Evolutionary conservation across 2,113 vertebrate species (phyloP).

Genomic region (Pyrgilauda ruficollis): DNA sequence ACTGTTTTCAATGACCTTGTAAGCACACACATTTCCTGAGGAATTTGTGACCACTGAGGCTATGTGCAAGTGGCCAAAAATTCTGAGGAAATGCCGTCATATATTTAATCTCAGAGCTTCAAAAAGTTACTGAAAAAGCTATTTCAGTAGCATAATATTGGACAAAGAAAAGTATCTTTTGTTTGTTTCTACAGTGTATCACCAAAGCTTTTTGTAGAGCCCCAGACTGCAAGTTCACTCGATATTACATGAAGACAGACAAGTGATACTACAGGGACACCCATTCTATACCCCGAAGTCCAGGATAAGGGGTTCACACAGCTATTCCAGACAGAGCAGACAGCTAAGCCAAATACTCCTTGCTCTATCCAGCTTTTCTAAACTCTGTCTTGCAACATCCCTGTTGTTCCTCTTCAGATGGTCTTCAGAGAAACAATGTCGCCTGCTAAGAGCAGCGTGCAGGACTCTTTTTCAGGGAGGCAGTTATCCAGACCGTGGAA

Average conservation of each 20-base stretch:
- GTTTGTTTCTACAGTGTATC: background rate
- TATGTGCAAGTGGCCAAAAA: background rate
- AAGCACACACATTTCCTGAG: background rate
- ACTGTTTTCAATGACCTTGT: background rate
- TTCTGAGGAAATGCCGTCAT: background rate
- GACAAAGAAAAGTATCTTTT: background rate
- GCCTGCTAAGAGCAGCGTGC: background rate
- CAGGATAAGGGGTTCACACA: background rate
- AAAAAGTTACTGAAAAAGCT: background rate
- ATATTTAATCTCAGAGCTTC: background rate
- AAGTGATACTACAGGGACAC: background rate
- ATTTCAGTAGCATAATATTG: background rate
- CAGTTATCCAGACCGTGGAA: background rate
- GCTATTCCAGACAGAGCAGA: background rate
- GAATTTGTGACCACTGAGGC: slow-evolving; percentile 19
- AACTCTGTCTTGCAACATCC: background rate
- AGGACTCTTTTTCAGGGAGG: background rate
- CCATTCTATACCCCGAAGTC: background rate
- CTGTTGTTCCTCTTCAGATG: background rate
- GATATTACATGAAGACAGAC: background rate
- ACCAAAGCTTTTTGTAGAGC: background rate
- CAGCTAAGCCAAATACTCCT: background rate
- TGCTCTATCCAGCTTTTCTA: background rate
- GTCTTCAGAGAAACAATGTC: background rate
- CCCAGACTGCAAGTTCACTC: background rate